A percentile compares a stretch with the other conserved stretches of the same genome.
Conservation (phyloP, 2,888 invertebrate genomes). For the Sussaba pulchella region DNA sequence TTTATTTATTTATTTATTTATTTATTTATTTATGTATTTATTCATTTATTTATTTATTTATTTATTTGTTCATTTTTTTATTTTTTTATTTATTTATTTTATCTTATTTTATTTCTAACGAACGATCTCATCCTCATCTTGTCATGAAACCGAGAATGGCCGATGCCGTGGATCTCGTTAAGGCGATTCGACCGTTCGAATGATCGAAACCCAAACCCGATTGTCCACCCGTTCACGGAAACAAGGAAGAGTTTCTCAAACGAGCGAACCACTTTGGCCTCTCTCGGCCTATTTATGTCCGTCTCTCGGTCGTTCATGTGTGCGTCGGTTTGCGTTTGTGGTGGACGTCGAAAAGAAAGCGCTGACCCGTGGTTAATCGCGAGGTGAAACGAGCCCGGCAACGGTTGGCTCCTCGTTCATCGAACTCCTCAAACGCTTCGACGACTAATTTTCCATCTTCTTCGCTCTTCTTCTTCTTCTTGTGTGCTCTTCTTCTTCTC, state of each 20-base stretch:
- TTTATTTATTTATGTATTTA: no score
- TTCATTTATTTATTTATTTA: no score
- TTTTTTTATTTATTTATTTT: no score
- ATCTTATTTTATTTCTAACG: conserved; percentile 10
- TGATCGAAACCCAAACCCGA: background rate
- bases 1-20: no score
- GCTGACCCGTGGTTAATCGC: conserved; percentile 63
- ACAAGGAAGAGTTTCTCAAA: conserved; percentile 56
- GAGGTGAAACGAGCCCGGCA: conserved; percentile 64
- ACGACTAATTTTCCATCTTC: conserved; percentile 2
- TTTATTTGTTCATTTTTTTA: no score
- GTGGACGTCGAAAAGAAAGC: conserved; percentile 66
- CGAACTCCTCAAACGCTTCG: conserved; percentile 37
- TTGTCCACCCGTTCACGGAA: conserved; percentile 44
- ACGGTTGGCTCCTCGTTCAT: conserved; percentile 42
- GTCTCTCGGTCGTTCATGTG: conserved; percentile 2
- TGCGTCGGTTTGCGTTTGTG: conserved; percentile 22
- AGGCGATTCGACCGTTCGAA: conserved; percentile 26
- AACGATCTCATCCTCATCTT: background rate
- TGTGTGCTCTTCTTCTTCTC: background rate
- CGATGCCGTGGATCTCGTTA: background rate
- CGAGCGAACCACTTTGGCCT: conserved; percentile 62
- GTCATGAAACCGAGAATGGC: no score
- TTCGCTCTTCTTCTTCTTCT: background rate
- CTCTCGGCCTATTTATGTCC: conserved; percentile 9